Evolutionary conservation across 2,797 vertebrate species (phyloP), one percentile per base, ranked within the genome.

Genomic region (Gymnothorax reevesii): DNA sequence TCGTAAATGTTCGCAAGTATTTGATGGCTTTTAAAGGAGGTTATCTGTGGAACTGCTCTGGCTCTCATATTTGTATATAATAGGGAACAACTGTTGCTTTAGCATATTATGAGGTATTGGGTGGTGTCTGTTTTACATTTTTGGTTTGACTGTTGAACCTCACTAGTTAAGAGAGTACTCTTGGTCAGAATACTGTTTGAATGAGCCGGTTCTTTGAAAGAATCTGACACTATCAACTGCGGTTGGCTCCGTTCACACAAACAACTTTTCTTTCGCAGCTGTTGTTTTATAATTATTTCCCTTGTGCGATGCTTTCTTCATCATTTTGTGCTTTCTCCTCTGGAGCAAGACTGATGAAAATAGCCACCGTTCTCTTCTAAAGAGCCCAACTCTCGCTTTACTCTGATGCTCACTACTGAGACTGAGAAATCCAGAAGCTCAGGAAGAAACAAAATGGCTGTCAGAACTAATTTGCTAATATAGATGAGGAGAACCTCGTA

Each of bases 141-240:
- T 87, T 57, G 10, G 66, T 33, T 77, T 87, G 66, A 87, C 86
- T 86, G 80, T 84, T 84, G 86, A 84, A 87, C 86, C 86, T 87
- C 86, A 83, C 82, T 77, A 83, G 75, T 83, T 84, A 71, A 69
- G 83, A 84, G 59, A 79, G 75, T 33, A 87, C 59, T 57, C 69
- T 77, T 55, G 55, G 80, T 52, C 27, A 4, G 82, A 13, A 77
- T 55, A 52, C 17, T 49, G n/a, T 55, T 22, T 80, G 49, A 54
- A 9, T 80, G 52, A 64, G 60, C 52, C 59, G 57, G 75, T 49
- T 20, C 33, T 73, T 27, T 83, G n/a, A 83, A 82, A 82, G n/a
- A 71, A 52, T 83, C 55, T 25, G 59, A 27, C 12, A 83, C 59
- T 25, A 83, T 15, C 22, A 17, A 59, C 25, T 42, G 2, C 33